Base-by-base conservation (phyloP, 2,888 invertebrate genomes). In the Caradrina kadenii region DNA sequence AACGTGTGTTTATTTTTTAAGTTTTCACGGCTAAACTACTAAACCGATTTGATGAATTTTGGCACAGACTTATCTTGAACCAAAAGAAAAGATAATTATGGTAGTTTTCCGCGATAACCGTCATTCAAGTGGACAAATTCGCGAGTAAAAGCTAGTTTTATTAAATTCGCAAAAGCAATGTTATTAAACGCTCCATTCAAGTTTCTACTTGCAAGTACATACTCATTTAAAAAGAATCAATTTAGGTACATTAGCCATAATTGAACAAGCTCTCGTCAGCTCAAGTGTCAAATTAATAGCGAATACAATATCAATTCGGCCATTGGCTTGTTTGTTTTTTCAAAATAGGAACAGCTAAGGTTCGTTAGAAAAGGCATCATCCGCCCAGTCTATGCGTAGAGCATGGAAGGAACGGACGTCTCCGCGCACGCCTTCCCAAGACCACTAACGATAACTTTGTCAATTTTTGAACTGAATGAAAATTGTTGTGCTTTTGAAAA, bases 301-400 rank as follows among this genome's bases (percentile, higher is more conserved):
- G 49, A 53, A 68, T 76, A 54, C 17, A 42, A 39, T 63, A 74
- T 60, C 59, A 50, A 50, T n/a, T 31, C 31, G 48, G 59, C 39
- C 31, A 60, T 52, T 42, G 48, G 26, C 55, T 68, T 74, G 66
- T 73, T 66, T 68, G 59, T 68, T 52, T 63, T 66, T 74, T 69
- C 53, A 48, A 74, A 63, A 54, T 48, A 64, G 70, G 61, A 53
- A 62, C 52, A 60, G 11, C 21, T 10, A 65, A 63, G 62, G 64
- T 65, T 73, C 50, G 49, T 8, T 19, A 56, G 54, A 59, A 65
- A 76, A 69, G 56, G 52, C 54, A 63, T 17, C n/a, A 11, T 10
- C 26, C 53, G 63, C 66, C 55, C 82, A 82, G 82, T 82, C 74
- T 78, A 48, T 73, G 73, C 61, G 55, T 35, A 48, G 71, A 58